phyloP scores from a whole-genome alignment of 2,113 vertebrate genomes.

The Pluvianellus socialis region DNA sequence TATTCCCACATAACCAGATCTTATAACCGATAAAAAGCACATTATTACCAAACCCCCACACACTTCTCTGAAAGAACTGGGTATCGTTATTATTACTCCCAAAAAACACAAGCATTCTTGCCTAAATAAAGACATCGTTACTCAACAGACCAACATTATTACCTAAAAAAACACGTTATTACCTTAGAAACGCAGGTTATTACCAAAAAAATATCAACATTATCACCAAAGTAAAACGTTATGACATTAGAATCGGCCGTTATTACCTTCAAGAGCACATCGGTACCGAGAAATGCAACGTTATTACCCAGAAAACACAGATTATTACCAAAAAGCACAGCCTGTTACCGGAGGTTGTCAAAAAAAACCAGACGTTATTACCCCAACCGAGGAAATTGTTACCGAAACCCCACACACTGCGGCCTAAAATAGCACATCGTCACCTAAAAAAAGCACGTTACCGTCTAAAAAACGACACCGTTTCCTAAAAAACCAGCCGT shows the following conservation, averaged over 20 bases:
- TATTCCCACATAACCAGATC: too few relatives aligned
- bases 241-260: background rate
- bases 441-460: background rate
- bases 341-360: background rate
- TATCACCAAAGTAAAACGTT: background rate
- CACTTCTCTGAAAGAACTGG: background rate
- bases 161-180: background rate
- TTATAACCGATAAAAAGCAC: too few relatives aligned
- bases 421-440: background rate
- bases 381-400: background rate
- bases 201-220: too few relatives aligned
- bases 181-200: background rate
- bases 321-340: background rate
- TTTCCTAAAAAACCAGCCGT: too few relatives aligned
- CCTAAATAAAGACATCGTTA: background rate
- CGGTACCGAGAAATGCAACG: background rate
- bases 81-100: too few relatives aligned
- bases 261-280: accelerated
- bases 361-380: background rate
- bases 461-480: too few relatives aligned
- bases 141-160: background rate
- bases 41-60: too few relatives aligned
- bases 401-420: background rate
- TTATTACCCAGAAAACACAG: background rate
- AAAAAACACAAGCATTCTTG: background rate